Evolutionary conservation across 1,140 invertebrate genomes (phyloP).

Genomic region (Drosophila bipectinata): DNA sequence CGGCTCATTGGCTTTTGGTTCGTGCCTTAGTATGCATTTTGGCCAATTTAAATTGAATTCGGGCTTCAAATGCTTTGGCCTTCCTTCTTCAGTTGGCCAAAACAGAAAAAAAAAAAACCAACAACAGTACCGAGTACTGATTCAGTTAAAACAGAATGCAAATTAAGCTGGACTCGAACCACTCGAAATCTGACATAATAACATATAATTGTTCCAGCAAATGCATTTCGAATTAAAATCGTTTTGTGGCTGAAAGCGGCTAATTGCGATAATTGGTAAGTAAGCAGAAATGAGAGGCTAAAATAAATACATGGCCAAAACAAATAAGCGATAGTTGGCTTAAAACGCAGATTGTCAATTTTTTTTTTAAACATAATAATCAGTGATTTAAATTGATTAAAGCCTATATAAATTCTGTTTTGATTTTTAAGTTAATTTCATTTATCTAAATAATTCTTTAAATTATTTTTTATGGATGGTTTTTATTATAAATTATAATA

Average conservation of each 20-base stretch:
- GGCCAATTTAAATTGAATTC: slow-evolving; percentile 68
- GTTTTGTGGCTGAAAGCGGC: slow-evolving; percentile 18
- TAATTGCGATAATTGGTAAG: slow-evolving; percentile 37
- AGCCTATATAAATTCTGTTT: too few relatives aligned
- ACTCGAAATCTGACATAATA: slow-evolving; percentile 21
- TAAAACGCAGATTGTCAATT: slow-evolving; percentile 9
- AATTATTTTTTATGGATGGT: too few relatives aligned
- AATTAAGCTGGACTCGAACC: slow-evolving; percentile 46
- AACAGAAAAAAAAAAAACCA: not conserved
- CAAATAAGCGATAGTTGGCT: slow-evolving; percentile 3
- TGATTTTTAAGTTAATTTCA: not conserved
- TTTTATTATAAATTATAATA: too few relatives aligned
- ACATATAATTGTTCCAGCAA: slow-evolving; percentile 38
- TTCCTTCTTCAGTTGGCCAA: slow-evolving; percentile 10
- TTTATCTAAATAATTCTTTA: too few relatives aligned
- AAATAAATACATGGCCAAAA: slow-evolving; percentile 16
- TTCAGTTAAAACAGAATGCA: slow-evolving; percentile 48
- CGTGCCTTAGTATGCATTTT: slow-evolving; percentile 31
- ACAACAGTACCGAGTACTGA: not conserved
- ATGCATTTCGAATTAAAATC: slow-evolving; percentile 31
- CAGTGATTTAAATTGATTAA: too few relatives aligned
- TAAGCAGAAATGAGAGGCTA: slow-evolving; percentile 3
- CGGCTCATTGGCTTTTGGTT: slow-evolving; percentile 52
- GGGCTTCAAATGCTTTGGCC: slow-evolving; percentile 24
- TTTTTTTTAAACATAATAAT: not conserved